Conservation (phyloP, 2,888 invertebrate genomes). For the Periphyllus acericola region DNA sequence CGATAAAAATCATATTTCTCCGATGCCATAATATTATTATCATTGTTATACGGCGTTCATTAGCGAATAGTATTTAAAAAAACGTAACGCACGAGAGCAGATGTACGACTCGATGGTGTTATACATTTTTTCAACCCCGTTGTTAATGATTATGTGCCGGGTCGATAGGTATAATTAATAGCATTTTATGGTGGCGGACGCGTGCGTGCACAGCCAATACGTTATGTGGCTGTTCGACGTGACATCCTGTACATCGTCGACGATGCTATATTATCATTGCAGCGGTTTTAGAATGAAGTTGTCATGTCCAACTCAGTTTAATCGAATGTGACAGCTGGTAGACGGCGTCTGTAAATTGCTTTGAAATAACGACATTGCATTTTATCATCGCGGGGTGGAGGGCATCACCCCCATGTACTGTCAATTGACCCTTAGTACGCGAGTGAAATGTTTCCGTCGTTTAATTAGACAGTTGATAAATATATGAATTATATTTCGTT, state of each 20-base stretch:
- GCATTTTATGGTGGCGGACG: too few species aligned
- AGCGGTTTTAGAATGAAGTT: neutral
- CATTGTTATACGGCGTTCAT: too few species aligned
- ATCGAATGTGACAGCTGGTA: conserved; percentile 49
- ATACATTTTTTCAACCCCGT: neutral
- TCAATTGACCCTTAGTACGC: neutral
- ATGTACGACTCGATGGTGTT: too few species aligned
- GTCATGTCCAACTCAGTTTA: neutral
- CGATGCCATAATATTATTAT: too few species aligned
- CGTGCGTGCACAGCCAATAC: neutral
- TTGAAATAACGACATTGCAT: conserved; percentile 12
- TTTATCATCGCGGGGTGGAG: neutral
- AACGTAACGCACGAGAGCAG: too few species aligned
- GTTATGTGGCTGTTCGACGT: neutral
- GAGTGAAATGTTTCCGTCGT: conserved; percentile 27
- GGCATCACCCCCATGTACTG: neutral
- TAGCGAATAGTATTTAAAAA: too few species aligned
- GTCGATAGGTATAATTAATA: neutral
- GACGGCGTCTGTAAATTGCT: conserved; percentile 31
- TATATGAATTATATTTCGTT: neutral
- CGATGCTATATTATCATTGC: too few species aligned
- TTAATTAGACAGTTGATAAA: conserved; percentile 17
- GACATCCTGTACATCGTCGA: neutral
- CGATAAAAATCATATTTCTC: too few species aligned
- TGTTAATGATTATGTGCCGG: neutral